Evolutionary conservation across 2,888 invertebrate species (phyloP).

Genomic region (Punctoribates punctum): DNA sequence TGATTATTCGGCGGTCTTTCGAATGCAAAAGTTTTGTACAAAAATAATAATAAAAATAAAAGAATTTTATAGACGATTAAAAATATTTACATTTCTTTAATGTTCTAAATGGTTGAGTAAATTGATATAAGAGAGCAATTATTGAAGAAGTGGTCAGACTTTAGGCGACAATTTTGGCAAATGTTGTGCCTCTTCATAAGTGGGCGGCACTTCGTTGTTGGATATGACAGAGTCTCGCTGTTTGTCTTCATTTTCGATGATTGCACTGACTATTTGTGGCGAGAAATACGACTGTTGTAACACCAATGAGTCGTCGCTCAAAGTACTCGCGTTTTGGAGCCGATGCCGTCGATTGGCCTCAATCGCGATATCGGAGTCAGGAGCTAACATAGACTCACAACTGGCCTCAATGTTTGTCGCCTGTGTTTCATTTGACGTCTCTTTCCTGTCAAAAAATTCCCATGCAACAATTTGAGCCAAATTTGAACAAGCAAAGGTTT

Average conservation of each 20-base stretch:
- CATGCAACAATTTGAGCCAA: background rate
- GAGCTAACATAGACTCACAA: conserved; percentile 17
- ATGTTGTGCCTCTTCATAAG: conserved; percentile 24
- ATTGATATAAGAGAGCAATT: background rate
- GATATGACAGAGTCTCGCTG: background rate
- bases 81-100: background rate
- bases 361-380: background rate
- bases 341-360: background rate
- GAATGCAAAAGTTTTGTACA: too few species aligned
- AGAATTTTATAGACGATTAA: too few species aligned
- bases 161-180: background rate
- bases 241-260: conserved; percentile 26
- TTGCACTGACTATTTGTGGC: conserved; percentile 7
- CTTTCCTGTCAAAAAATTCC: background rate
- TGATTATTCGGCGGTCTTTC: too few species aligned
- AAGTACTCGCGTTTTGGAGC: background rate
- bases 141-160: background rate
- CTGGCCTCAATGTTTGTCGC: background rate
- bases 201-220: conserved; percentile 28
- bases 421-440: background rate
- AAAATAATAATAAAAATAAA: too few species aligned
- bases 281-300: conserved; percentile 23
- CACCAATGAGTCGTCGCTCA: conserved; percentile 17
- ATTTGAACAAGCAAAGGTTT: too few species aligned
- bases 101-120: background rate